Percentiles rank a stretch among this genome's conserved stretches.
These are phyloP conservation scores for Cyanoderma ruficeps DNA, from an alignment of 2,113 vertebrate species.

Conservation along the genomic window DNA sequence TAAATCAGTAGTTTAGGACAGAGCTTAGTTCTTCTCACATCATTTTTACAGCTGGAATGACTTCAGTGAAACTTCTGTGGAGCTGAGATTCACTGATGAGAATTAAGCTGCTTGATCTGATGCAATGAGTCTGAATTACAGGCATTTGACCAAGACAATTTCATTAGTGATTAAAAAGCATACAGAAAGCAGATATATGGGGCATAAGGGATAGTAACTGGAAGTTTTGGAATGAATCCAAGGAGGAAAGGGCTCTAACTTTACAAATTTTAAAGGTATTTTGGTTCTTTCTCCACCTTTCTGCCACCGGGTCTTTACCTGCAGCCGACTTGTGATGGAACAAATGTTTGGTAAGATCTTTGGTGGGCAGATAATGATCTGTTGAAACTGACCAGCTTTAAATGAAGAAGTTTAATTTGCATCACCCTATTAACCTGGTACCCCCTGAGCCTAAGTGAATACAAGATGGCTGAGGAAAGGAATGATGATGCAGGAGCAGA, in stretches of 20 bases:
- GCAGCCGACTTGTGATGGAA: background rate
- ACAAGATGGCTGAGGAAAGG: background rate
- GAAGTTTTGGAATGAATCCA: background rate
- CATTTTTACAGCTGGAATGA: background rate
- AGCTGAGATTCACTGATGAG: background rate
- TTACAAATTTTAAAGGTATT: background rate
- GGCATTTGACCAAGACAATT: background rate
- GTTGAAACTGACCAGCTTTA: background rate
- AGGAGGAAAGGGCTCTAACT: background rate
- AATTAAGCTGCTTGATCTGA: background rate
- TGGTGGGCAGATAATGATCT: background rate
- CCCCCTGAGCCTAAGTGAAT: background rate
- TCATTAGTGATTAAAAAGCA: slow-evolving; percentile 12
- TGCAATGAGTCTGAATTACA: background rate
- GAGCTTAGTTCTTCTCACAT: background rate
- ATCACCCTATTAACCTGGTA: background rate
- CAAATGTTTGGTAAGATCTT: background rate
- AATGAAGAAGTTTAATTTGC: background rate
- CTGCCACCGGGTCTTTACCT: background rate
- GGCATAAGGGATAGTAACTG: background rate
- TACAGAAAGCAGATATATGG: background rate
- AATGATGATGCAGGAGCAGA: background rate
- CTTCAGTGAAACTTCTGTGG: slow-evolving; percentile 7
- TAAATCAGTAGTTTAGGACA: background rate
- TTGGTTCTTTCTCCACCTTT: background rate